Evolutionary conservation across 2,113 vertebrate species (phyloP), one percentile per base, ranked within the genome.

Genomic region (Poicephalus meyeri): DNA sequence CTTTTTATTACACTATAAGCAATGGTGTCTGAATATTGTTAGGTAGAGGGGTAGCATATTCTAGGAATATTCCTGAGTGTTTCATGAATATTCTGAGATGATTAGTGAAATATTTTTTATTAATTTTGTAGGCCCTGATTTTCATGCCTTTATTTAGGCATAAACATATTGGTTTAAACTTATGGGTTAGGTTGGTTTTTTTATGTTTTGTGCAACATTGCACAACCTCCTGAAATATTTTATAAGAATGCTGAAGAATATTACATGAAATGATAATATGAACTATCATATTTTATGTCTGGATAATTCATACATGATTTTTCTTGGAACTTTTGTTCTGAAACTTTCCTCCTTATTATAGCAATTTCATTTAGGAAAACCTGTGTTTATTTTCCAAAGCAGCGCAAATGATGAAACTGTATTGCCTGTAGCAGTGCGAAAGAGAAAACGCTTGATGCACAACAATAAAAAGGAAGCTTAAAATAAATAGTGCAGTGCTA

Each of bases 381-480:
- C 41, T 60, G 16, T 90, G 58, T 86, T 94, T 82, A 65, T 82
- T 90, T 96, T 88, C 41, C 42, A 70, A 46, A 72, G 76, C 80
- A 93, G 53, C 33, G 25, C 25, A 25, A 92, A 92, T 88, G 63
- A 42, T n/a, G 44, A 65, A 80, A 53, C 31, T 70, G 69, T 61
- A 64, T 63, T 95, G 63, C 64, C 53, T 70, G 24, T 49, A 90
- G 26, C 24, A 56, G 21, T 31, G 28, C 25, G 53, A 90, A 86
- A 63, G 39, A 49, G 16, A 86, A 90, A 86, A 66, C 23, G 37
- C 24, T 58, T 77, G 86, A 82, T 3, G 2, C 31, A 46, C 21
- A 76, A 61, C 58, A 80, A 73, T 83, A 86, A 80, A 93, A 88
- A 83, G 53, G 41, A 86, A 95, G 46, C 53, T 92, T 77, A 90